A percentile compares a stretch with the other conserved stretches of the same genome.
Evolutionary conservation across 2,888 invertebrate genomes (phyloP).

Genomic region (Leptinotarsa juncta): DNA sequence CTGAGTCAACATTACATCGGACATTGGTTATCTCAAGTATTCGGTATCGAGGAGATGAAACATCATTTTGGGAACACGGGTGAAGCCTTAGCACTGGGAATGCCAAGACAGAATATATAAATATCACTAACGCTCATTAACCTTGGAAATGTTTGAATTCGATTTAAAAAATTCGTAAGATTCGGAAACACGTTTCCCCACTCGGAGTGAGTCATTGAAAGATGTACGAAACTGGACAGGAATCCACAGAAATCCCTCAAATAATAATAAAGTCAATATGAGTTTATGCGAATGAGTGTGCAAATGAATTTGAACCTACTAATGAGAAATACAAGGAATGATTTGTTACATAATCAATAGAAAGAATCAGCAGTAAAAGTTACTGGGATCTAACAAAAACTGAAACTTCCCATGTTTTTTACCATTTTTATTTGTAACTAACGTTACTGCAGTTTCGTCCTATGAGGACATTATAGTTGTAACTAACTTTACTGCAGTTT

Average conservation of each 20-base stretch:
- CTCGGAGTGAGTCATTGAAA: not conserved
- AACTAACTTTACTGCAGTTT: too few species aligned
- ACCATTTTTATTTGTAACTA: too few species aligned
- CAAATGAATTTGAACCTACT: too few species aligned
- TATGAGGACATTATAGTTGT: too few species aligned
- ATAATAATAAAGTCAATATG: not conserved
- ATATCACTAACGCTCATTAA: not conserved
- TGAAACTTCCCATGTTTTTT: too few species aligned
- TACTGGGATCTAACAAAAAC: too few species aligned
- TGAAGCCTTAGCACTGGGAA: not conserved
- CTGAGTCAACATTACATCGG: not conserved
- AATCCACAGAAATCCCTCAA: not conserved
- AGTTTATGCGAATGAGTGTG: too few species aligned
- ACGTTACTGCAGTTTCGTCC: too few species aligned
- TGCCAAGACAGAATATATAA: not conserved
- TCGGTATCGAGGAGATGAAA: not conserved
- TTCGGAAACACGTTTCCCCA: conserved; percentile 1
- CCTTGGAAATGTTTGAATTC: not conserved
- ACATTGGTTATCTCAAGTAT: not conserved
- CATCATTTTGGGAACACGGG: not conserved
- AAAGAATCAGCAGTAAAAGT: too few species aligned
- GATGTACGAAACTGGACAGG: not conserved
- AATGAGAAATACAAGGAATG: too few species aligned
- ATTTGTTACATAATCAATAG: too few species aligned
- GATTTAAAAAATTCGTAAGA: not conserved